Conservation (phyloP, 2,888 invertebrate species). For the Carpatolechia fugitivella region DNA sequence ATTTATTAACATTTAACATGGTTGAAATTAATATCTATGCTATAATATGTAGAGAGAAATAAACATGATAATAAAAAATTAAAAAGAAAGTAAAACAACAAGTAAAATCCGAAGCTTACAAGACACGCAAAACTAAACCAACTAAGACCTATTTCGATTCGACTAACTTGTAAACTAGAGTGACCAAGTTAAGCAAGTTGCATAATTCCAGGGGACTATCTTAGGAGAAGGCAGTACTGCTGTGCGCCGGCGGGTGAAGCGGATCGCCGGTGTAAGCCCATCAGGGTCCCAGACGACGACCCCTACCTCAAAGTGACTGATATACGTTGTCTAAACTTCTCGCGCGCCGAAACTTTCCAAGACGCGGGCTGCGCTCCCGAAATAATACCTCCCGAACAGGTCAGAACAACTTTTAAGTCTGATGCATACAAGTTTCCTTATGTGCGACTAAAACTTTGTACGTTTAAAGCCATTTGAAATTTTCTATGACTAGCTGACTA, state of each 20-base stretch:
- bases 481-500: constrained; percentile 1
- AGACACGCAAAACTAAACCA: neutral
- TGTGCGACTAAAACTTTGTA: neutral
- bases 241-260: constrained; percentile 39
- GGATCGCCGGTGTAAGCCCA: constrained; percentile 52
- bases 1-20: too few relatives aligned
- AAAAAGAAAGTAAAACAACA: neutral
- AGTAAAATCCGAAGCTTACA: neutral
- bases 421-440: constrained; percentile 20
- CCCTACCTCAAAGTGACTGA: constrained; percentile 60
- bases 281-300: constrained; percentile 53
- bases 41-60: too few relatives aligned
- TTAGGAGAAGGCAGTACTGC: constrained; percentile 44
- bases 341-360: constrained; percentile 63
- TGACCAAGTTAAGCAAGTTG: constrained; percentile 8
- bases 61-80: too few relatives aligned
- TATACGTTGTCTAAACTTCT: constrained; percentile 61
- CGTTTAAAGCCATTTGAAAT: constrained; percentile 2
- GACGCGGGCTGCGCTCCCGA: constrained; percentile 51
- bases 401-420: constrained; percentile 16
- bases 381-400: constrained; percentile 52
- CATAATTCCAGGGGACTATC: constrained; percentile 47
- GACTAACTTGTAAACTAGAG: constrained; percentile 4
- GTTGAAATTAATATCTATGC: too few relatives aligned
- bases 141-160: neutral